Evolutionary conservation across 2,113 vertebrate species (phyloP).

Genomic region (Alligator sinensis): DNA sequence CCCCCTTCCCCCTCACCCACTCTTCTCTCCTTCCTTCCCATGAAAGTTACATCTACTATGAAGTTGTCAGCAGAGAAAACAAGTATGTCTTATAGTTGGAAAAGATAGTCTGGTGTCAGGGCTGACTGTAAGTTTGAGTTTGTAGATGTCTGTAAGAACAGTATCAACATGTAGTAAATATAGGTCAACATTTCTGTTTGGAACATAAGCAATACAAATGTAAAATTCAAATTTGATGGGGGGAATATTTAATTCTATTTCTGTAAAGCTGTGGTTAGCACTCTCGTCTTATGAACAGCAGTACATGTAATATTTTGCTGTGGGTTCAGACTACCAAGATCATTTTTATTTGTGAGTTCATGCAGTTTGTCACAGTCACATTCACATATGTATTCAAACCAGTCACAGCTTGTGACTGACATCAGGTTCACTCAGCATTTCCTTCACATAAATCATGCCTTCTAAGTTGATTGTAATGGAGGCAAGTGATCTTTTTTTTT

Average conservation of each 20-base stretch:
- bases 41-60: background rate
- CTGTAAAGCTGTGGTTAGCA: background rate
- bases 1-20: too few relatives aligned
- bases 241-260: background rate
- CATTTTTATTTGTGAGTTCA: background rate
- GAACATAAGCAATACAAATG: too few relatives aligned
- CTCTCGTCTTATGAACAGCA: fast-evolving
- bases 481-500: background rate
- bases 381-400: background rate
- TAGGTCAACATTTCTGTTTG: too few relatives aligned
- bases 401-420: background rate
- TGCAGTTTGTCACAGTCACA: background rate
- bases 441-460: background rate
- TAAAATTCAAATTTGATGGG: background rate
- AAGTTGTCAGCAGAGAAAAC: background rate
- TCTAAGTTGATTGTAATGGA: background rate
- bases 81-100: background rate
- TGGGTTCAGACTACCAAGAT: background rate
- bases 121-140: too few relatives aligned
- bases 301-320: background rate
- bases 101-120: background rate
- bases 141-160: too few relatives aligned
- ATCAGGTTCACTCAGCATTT: background rate
- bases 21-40: background rate
- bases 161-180: too few relatives aligned